Base-by-base conservation (phyloP, 2,797 vertebrate genomes). In the Sardinella longiceps region DNA sequence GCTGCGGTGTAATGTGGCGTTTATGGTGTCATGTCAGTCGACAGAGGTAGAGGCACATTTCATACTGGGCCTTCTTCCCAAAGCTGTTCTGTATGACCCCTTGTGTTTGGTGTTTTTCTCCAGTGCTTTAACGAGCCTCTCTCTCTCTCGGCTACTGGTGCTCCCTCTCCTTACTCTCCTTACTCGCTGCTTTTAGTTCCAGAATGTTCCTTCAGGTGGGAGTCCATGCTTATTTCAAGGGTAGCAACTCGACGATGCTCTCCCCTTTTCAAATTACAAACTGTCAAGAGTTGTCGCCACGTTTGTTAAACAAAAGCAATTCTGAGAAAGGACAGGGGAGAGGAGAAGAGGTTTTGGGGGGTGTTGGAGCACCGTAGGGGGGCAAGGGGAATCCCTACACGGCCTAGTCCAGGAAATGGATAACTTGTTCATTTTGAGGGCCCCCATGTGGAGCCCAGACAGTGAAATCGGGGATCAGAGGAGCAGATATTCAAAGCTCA, bases 401-500 rank as follows among this genome's bases (percentile, higher is more conserved):
- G 48, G 82, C 58, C 60, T 46, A 83, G 87, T 86, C 89, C 90
- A 95, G 93, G 92, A 95, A 93, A 90, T 88, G 86, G 89, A 90
- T 89, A 91, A 94, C 85, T 70, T 45, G 91, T 87, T 90, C 91
- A 91, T 91, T 92, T 90, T 83, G 77, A 82, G 85, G 83, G 74
- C 84, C 83, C 81, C 83, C 82, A 74, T 39, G n/a, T 48, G 12
- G 58, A 50, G 39, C 7, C 14, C 83, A 85, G 87, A 92, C 46
- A 86, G 88, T 85, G 25, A 86, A 58, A 83, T 90, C 12, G 12
- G 88, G 91, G 92, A 93, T 92, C 91, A 91, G 91, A 93, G 86
- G 74, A 84, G 11, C 85, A 83, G 89, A 88, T 92, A 93, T 93
- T 88, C 90, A 91, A 93, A 91, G 90, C 91, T 88, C 92, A 94